Evolutionary conservation across 1,140 invertebrate genomes (phyloP).

Genomic region (Eciton burchellii): DNA sequence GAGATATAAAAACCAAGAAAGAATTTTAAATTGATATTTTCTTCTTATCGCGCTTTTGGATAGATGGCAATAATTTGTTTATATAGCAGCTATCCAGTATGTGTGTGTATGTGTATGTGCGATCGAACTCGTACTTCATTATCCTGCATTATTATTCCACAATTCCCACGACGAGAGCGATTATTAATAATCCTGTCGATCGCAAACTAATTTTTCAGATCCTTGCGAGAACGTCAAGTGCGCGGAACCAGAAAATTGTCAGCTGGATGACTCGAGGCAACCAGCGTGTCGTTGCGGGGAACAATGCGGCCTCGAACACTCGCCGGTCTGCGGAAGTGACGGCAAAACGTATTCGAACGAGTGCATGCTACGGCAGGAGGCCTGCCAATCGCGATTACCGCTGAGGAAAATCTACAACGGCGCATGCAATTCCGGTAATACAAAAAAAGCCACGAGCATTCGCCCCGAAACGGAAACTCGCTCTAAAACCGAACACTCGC

Average conservation of each 20-base stretch:
- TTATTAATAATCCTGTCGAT: neutral
- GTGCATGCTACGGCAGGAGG: constrained; percentile 91
- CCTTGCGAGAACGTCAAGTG: constrained; percentile 92
- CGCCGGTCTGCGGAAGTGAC: constrained; percentile 94
- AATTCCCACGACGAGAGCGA: neutral
- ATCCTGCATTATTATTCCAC: too few relatives aligned
- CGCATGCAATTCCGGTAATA: constrained; percentile 91
- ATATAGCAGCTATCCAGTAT: neutral
- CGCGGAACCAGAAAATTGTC: constrained; percentile 92
- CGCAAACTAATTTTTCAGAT: constrained; percentile 87
- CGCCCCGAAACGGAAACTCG: neutral
- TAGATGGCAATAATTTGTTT: neutral
- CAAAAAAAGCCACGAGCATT: constrained; percentile 7
- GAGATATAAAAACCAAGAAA: neutral
- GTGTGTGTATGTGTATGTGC: neutral
- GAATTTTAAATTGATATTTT: neutral
- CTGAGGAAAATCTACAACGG: constrained; percentile 92
- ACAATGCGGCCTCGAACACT: constrained; percentile 91
- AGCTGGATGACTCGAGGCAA: constrained; percentile 91
- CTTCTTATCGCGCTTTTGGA: neutral
- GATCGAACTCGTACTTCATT: neutral
- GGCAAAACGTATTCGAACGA: constrained; percentile 95
- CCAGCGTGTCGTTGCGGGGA: constrained; percentile 93
- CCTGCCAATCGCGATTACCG: constrained; percentile 90
- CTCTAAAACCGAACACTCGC: neutral